A percentile compares a stretch with the other conserved stretches of the same genome.
Evolutionary conservation across 2,797 vertebrate species (phyloP).

Genomic region (Denticeps clupeoides): DNA sequence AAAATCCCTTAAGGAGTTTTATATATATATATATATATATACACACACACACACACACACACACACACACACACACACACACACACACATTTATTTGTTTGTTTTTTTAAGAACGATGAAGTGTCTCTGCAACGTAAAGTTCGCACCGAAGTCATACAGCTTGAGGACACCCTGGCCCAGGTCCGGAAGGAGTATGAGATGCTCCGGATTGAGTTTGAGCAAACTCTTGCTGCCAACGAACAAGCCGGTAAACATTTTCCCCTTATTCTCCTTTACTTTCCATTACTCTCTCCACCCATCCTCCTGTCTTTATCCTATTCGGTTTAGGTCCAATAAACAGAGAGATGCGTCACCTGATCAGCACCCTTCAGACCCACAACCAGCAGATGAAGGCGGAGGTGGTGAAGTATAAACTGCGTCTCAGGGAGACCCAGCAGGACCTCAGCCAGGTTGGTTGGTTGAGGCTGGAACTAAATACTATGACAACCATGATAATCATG

Average conservation of each 20-base stretch:
- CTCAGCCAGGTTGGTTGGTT: conserved; percentile 70
- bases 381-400: conserved; percentile 97
- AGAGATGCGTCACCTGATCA: conserved; percentile 95
- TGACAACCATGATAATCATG: background rate
- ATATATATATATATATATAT: background rate
- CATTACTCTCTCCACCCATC: background rate
- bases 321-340: conserved; percentile 83
- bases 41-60: no score
- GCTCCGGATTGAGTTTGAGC: conserved; percentile 95
- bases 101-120: conserved; percentile 76
- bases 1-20: no score
- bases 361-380: conserved; percentile 93
- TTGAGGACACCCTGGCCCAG: conserved; percentile 92
- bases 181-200: conserved; percentile 98
- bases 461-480: fast-evolving
- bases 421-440: conserved; percentile 84
- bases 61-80: no score
- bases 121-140: conserved; percentile 91
- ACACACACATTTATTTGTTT: background rate
- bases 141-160: conserved; percentile 91
- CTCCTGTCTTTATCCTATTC: background rate
- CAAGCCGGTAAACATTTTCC: conserved; percentile 72
- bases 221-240: conserved; percentile 92
- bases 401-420: conserved; percentile 78
- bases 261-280: background rate